A percentile compares a stretch with the other conserved stretches of the same genome.
Evolutionary conservation across 2,888 invertebrate species (phyloP).

Genomic region (Tenodera sinensis): DNA sequence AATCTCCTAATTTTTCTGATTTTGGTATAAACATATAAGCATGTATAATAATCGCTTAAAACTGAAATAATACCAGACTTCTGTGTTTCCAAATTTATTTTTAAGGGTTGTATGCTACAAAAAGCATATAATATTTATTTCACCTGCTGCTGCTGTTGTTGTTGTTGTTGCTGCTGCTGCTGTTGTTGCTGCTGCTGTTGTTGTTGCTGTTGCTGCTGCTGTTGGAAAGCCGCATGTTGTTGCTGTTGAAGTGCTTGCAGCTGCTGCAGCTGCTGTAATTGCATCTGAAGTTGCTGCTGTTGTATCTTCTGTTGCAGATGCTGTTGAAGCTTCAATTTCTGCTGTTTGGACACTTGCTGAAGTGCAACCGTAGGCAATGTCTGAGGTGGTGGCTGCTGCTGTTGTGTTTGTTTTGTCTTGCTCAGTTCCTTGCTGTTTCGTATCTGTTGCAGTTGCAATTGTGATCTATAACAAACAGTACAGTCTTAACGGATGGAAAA

Average conservation of each 20-base stretch:
- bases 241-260: slow-evolving; percentile 35
- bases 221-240: slow-evolving; percentile 35
- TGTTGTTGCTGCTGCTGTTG: slow-evolving; percentile 35
- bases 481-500: no score
- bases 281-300: slow-evolving; percentile 39
- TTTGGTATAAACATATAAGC: no score
- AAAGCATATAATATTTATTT: slow-evolving; percentile 3
- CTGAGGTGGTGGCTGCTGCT: slow-evolving; percentile 55
- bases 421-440: slow-evolving; percentile 41
- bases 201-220: slow-evolving; percentile 35
- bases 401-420: slow-evolving; percentile 25
- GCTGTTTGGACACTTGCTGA: slow-evolving; percentile 39
- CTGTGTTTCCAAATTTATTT: no score
- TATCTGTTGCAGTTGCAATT: slow-evolving; percentile 69
- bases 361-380: slow-evolving; percentile 44
- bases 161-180: slow-evolving; percentile 35
- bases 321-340: slow-evolving; percentile 47
- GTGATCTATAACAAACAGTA: slow-evolving; percentile 51
- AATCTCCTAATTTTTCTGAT: no score
- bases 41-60: no score
- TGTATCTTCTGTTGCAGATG: slow-evolving; percentile 44
- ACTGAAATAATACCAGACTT: no score
- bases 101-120: no score
- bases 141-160: slow-evolving; percentile 32
- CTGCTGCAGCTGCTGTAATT: slow-evolving; percentile 31